Evolutionary conservation across 1,140 invertebrate genomes (phyloP).

Genomic region (Cotesia glomerata): DNA sequence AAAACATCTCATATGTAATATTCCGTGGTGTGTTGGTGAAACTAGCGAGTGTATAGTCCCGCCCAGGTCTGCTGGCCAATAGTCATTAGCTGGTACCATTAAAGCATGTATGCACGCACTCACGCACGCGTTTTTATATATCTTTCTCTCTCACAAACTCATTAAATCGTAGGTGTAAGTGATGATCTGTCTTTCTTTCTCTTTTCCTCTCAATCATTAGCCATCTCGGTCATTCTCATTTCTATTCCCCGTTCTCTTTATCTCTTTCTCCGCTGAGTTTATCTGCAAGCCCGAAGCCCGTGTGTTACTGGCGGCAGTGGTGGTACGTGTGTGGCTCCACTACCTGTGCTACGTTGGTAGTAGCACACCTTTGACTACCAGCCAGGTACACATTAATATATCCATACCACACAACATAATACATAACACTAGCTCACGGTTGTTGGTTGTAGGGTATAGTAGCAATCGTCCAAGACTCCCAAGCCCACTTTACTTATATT

Average conservation of each 20-base stretch:
- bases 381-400: background rate
- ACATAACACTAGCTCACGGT: too few species aligned
- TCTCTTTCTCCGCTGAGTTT: background rate
- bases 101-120: slow-evolving; percentile 51
- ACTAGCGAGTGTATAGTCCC: slow-evolving; percentile 49
- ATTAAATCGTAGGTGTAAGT: background rate
- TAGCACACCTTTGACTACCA: slow-evolving; percentile 4
- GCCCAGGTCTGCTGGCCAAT: slow-evolving; percentile 63
- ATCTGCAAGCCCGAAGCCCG: background rate
- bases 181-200: slow-evolving; percentile 1
- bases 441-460: background rate
- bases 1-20: background rate
- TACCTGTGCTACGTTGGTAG: background rate
- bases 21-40: slow-evolving; percentile 24
- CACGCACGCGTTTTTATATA: slow-evolving; percentile 29
- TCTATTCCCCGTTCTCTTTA: background rate
- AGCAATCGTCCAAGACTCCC: slow-evolving; percentile 3
- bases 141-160: background rate
- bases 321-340: background rate
- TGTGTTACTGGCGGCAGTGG: background rate
- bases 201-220: background rate
- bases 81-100: slow-evolving; percentile 65
- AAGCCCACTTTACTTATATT: too few species aligned
- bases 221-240: background rate
- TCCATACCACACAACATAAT: background rate